Evolutionary conservation across 2,888 invertebrate species (phyloP), one percentile per base, ranked within the genome.

Genomic region (Trichacis sp.): DNA sequence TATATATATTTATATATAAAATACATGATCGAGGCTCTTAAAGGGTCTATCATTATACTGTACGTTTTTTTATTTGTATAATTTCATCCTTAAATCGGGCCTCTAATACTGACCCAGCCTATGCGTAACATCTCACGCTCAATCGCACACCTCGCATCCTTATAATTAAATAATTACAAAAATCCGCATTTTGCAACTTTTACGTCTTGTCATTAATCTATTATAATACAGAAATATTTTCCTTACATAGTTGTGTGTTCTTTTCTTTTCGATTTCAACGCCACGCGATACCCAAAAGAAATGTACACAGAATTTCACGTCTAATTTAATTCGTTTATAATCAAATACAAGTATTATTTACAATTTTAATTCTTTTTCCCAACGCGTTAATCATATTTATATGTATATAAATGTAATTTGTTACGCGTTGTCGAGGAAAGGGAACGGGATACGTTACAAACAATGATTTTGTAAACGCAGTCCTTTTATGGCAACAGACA

Each of bases 11-110:
- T 79, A 79, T 80, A 80, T 80, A 82, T 81, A 82, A 81, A 82
- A 81, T 81, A 82, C 82, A 82, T 79, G 77, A 81, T 79, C 78
- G 81, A 80, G 79, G 80, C 81, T 79, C 77, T 75, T 77, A 76
- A 74, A 75, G 71, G 74, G 73, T 73, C 74, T 75, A 73, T 75
- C 74, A 76, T 76, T 71, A 75, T 74, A 68, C 68, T 73, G 71
- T 71, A 72, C 68, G 71, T 66, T 68, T 64, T 65, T 63, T 49
- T 69, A 59, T 54, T 66, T 9, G 9, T 33, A 63, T 59, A 60
- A 29, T 69, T 46, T 69, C 61, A 74, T 71, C 47, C 65, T 71
- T 68, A 66, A 57, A 70, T 70, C 66, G 67, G 68, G 73, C 71
- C 59, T 64, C 67, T 55, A 66, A 68, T 64, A 64, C 60, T 66